A percentile compares a stretch with the other conserved stretches of the same genome.
Conservation (phyloP, 2,888 invertebrate genomes). For the Neria commutata region DNA sequence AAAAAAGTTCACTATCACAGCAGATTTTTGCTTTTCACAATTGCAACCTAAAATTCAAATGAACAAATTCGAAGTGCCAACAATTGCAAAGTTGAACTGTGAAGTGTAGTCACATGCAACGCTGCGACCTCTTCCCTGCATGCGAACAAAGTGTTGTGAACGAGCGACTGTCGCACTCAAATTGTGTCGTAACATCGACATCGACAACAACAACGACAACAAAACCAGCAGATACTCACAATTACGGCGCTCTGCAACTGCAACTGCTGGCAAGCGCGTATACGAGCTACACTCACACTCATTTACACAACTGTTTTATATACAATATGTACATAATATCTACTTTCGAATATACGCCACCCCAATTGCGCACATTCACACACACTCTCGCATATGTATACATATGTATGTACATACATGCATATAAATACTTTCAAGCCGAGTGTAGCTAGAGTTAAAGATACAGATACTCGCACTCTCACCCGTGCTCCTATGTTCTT, state of each 20-base stretch:
- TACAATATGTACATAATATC: neutral
- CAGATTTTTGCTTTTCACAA: too few species aligned
- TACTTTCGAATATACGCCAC: conserved; percentile 7
- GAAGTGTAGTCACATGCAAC: neutral
- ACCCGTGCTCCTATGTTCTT: too few species aligned
- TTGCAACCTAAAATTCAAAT: too few species aligned
- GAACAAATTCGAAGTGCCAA: too few species aligned
- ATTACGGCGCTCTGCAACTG: neutral
- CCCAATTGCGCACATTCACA: neutral
- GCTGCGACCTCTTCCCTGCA: neutral
- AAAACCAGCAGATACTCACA: conserved; percentile 6
- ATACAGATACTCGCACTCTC: too few species aligned
- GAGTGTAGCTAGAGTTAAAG: too few species aligned
- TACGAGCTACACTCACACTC: neutral
- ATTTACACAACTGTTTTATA: neutral
- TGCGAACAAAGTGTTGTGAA: neutral
- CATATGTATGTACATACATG: neutral
- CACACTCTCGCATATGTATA: neutral
- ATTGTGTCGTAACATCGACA: neutral
- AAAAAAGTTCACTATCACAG: too few species aligned
- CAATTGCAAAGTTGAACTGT: conserved; percentile 5
- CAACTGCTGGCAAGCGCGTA: too few species aligned
- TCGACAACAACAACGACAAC: conserved; percentile 20
- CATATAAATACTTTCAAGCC: too few species aligned
- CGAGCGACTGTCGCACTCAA: neutral